Base-by-base conservation (phyloP, 2,113 vertebrate genomes). In the Otus sunia region DNA sequence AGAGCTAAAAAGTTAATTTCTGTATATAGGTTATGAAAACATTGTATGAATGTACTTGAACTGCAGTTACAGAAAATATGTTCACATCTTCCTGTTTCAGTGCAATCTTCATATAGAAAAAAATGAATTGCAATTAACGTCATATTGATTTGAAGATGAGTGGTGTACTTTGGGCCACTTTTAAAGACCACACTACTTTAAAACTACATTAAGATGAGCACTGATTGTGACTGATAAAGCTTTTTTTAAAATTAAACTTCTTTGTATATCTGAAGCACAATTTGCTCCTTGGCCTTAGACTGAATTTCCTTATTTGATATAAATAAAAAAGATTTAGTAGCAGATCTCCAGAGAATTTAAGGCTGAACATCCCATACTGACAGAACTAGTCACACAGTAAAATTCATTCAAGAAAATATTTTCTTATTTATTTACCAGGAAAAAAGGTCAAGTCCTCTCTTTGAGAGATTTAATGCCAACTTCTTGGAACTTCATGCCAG, bases 151-250 rank as follows among this genome's bases (percentile, higher is more conserved):
- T 86, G 34, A 73, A 75, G 26, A 71, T 75, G 5, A 52, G 6
- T 0, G 6, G 15, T 0, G 0, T 15, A 68, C 18, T 64, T 72
- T 0, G 2, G 11, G 23, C 3, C 6, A 52, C 12, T 72, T 86
- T 77, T 74, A 37, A 47, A 72, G 92, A 36, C n/a, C 13, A 45
- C 0, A 2, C 12, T 45, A 26, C 34, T 74, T 81, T 60, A 77
- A 86, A 91, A 69, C 4, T 73, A 20, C 3, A 21, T 63, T 49
- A 75, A 89, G 9, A 45, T 19, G 9, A 80, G 3, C 34, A 80
- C n/a, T 71, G 23, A 62, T 34, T 84, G 25, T 43, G 34, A 73
- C 34, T 12, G 20, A 68, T 19, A 68, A 39, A 67, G 8, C 22
- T 47, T 43, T 49, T 43, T 17, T 10, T 19, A 21, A 53, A 71